Conservation (phyloP, 2,888 invertebrate species). For the Leptinotarsa juncta region DNA sequence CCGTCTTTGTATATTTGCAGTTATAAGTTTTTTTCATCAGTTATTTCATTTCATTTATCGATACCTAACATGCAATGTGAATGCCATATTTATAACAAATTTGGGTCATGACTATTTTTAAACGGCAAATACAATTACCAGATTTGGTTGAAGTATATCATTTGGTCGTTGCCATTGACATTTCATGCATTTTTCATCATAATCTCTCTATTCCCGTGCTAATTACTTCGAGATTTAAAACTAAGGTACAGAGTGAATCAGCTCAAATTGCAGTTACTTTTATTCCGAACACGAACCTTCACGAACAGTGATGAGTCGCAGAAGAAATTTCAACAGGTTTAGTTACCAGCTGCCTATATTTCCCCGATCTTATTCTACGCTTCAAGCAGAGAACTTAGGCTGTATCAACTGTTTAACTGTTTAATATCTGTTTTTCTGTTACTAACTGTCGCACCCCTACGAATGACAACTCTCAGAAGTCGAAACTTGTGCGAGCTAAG, state of each 20-base stretch:
- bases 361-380: too few relatives aligned
- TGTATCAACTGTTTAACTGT: too few relatives aligned
- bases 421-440: too few relatives aligned
- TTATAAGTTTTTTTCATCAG: constrained; percentile 6
- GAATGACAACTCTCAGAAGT: too few relatives aligned
- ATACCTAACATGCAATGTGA: constrained; percentile 29
- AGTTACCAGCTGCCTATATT: too few relatives aligned
- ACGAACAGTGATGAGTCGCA: too few relatives aligned
- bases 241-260: not conserved
- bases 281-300: not conserved
- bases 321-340: too few relatives aligned
- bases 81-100: constrained; percentile 35
- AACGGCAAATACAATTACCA: constrained; percentile 17
- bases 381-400: too few relatives aligned
- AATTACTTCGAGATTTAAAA: not conserved
- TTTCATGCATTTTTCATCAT: constrained; percentile 27
- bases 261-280: not conserved
- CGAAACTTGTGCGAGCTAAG: too few relatives aligned
- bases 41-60: constrained; percentile 22
- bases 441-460: too few relatives aligned
- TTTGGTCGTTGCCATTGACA: constrained; percentile 32
- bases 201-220: not conserved
- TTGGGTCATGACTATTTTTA: constrained; percentile 43
- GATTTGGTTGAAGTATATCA: constrained; percentile 29
- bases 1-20: not conserved